Evolutionary conservation across 2,113 vertebrate species (phyloP), one percentile per base, ranked within the genome.

Genomic region (Aspidoscelis tigris): DNA sequence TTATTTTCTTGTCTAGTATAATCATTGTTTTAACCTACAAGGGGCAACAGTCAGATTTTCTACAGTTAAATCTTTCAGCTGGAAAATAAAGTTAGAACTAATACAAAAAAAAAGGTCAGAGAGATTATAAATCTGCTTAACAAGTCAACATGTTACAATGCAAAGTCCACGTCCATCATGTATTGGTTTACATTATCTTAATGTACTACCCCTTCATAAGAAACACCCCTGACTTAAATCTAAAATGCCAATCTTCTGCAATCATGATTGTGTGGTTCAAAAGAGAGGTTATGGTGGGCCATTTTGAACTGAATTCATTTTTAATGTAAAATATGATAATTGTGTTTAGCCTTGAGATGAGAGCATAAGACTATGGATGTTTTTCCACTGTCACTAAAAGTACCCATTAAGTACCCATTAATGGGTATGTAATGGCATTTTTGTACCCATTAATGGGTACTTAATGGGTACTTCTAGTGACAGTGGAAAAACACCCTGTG

Each of bases 1-100:
- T 84, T 84, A 84, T 84, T 84, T 84, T 43, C 82, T 71, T 84
- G 75, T 84, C 75, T 70, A 75, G 24, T 84, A 14, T 78, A 61
- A 78, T 84, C 33, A 84, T 78, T 44, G 71, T 78, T 69, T 78
- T 84, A 71, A 71, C 50, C 82, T 78, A 58, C 26, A 84, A 71
- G 50, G 50, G 55, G 50, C 55, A 84, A 71, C 14, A 9, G 33
- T 58, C 39, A 44, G 66, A 12, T 39, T 61, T 55, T 84, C 47
- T 58, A 70, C 33, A 55, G 64, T 83, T 84, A 41, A 41, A 10
- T 71, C 24, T 71, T 64, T 58, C 33, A 33, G 66, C 16, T 58
- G 3, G 10, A 58, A 58, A 78, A 72, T 44, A 58, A 61, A 84
- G 11, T 75, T 69, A 80, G 21, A 11, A 69, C 33, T n/a, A 72